Evolutionary conservation across 37 sponge, comb jelly and placozoan genomes (phyloP).

Genomic region (Agelas oroides): DNA sequence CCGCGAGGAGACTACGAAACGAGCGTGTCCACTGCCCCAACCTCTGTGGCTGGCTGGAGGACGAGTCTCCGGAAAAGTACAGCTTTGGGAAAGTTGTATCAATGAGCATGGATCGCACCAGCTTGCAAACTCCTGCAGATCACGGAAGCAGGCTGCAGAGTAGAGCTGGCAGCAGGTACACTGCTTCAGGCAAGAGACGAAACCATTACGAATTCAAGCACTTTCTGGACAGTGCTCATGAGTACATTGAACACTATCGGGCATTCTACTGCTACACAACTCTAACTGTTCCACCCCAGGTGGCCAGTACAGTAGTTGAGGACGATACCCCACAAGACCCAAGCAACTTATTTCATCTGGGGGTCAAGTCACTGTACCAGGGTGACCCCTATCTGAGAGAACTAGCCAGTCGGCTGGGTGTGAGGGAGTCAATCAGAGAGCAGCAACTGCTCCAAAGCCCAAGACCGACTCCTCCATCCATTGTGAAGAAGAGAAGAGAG

Average conservation of each 20-base stretch:
- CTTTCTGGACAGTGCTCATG: not conserved
- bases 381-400: constrained; percentile 39
- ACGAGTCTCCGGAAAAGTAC: not conserved
- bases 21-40: not conserved
- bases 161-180: constrained; percentile 3
- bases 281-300: not conserved
- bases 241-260: constrained; percentile 32
- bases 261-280: constrained; percentile 2
- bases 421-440: constrained; percentile 19
- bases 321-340: constrained; percentile 13
- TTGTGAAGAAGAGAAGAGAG: constrained; percentile 25
- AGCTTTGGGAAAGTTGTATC: not conserved
- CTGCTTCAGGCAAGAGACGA: not conserved
- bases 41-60: constrained; percentile 44
- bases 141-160: constrained; percentile 5
- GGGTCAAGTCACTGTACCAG: not conserved
- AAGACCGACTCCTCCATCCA: constrained; percentile 47
- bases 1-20: not conserved
- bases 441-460: constrained; percentile 23
- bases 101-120: not conserved
- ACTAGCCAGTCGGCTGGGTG: constrained; percentile 45
- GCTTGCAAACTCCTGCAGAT: constrained; percentile 4
- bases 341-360: not conserved
- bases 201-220: constrained; percentile 37
- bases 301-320: not conserved